phyloP scores from a whole-genome alignment of 2,797 vertebrate genomes.

The Hydrocynus forskahlii region DNA sequence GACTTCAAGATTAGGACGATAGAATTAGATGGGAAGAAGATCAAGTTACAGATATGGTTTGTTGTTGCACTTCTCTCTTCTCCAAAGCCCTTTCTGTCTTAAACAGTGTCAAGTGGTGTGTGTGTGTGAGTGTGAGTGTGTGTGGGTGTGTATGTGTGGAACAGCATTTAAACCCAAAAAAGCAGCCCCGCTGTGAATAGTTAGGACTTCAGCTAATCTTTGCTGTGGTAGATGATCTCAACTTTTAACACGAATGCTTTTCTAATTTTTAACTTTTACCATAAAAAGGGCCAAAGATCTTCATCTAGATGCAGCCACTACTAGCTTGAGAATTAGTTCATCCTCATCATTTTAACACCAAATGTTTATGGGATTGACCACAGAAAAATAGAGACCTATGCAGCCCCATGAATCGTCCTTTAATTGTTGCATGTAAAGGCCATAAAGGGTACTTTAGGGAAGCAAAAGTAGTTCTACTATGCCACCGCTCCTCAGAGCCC shows the following conservation, averaged over 20 bases:
- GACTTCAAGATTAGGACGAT: conserved; percentile 98
- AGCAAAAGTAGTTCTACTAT: no score
- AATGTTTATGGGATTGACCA: no score
- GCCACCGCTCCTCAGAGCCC: no score
- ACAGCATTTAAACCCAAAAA: conserved; percentile 1
- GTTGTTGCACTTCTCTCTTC: conserved; percentile 51
- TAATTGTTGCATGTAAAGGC: no score
- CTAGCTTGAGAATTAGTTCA: no score
- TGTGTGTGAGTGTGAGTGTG: no score
- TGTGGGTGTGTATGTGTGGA: neutral
- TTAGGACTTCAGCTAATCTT: neutral
- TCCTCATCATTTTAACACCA: no score
- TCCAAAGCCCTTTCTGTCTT: neutral
- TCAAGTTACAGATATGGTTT: conserved; percentile 98
- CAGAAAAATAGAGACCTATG: no score
- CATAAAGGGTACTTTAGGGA: no score
- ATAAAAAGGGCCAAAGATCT: neutral
- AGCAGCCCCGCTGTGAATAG: neutral
- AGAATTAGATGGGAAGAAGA: conserved; percentile 96
- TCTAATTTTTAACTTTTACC: neutral
- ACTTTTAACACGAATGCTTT: neutral
- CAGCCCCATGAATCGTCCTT: no score
- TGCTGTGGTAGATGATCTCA: neutral
- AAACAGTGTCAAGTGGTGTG: neutral
- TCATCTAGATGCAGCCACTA: neutral